These are phyloP conservation scores for Turritopsis rubra DNA, from an alignment of 30 jellyfish, hydroid and myxozoan species.

Conservation along the genomic window DNA sequence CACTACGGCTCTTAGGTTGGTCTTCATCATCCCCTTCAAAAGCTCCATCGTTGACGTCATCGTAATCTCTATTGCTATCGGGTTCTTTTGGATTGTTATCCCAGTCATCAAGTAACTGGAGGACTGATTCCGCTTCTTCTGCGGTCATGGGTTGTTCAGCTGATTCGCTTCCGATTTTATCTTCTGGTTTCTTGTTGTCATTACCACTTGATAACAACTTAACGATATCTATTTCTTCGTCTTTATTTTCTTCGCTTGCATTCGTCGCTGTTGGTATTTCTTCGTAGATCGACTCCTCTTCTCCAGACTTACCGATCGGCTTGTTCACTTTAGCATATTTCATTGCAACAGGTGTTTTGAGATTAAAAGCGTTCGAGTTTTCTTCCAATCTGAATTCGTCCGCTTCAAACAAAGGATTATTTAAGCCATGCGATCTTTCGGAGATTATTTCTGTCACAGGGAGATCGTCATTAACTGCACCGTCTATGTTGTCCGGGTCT, in stretches of 20 bases:
- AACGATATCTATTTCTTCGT: neutral
- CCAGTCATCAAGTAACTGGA: neutral
- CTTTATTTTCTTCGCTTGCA: neutral
- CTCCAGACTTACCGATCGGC: neutral
- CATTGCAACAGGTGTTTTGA: neutral
- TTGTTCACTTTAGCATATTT: slow-evolving; percentile 1
- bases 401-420: slow-evolving; percentile 9
- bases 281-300: neutral
- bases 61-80: neutral
- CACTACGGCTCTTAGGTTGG: neutral
- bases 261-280: neutral
- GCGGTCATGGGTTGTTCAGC: neutral
- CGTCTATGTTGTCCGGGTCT: neutral
- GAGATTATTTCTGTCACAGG: neutral
- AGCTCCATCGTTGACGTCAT: neutral
- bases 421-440: neutral
- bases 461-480: neutral
- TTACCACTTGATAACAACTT: neutral
- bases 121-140: neutral
- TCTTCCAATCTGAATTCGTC: neutral
- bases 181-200: neutral
- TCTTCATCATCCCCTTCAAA: neutral
- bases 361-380: neutral
- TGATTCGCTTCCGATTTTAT: neutral
- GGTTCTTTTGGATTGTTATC: neutral